Evolutionary conservation across 2,888 invertebrate genomes (phyloP).

Genomic region (Brenthis daphne): DNA sequence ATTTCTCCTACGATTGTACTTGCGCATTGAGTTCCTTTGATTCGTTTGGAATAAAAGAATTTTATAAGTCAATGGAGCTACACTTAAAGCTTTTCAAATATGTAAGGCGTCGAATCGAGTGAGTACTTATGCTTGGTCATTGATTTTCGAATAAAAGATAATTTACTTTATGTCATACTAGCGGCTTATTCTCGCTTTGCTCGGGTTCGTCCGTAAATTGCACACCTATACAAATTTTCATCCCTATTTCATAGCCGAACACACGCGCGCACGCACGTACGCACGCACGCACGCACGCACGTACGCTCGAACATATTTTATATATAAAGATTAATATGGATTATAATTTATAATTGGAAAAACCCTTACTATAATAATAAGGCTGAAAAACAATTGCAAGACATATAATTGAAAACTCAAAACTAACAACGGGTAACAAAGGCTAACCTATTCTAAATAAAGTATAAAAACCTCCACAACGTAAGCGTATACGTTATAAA

Average conservation of each 20-base stretch:
- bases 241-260: too few species aligned
- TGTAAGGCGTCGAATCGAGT: background rate
- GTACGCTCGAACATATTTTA: too few species aligned
- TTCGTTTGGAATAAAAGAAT: constrained; percentile 12
- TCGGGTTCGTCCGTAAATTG: too few species aligned
- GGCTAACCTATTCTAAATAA: background rate
- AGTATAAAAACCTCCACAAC: background rate
- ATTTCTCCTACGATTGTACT: constrained; percentile 17
- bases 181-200: too few species aligned
- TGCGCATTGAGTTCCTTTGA: constrained; percentile 7
- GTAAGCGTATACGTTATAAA: constrained; percentile 1
- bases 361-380: background rate
- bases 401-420: background rate
- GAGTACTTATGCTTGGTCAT: background rate
- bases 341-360: too few species aligned
- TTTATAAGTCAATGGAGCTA: constrained; percentile 2
- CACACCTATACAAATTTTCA: too few species aligned
- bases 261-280: too few species aligned
- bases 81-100: background rate
- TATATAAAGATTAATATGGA: too few species aligned
- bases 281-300: too few species aligned
- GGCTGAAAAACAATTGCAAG: background rate
- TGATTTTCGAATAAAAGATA: background rate
- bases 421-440: background rate
- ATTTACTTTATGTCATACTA: background rate